These are phyloP conservation scores for Glaucopsyche alexis DNA, from an alignment of 2,888 invertebrate species.

Conservation along the genomic window DNA sequence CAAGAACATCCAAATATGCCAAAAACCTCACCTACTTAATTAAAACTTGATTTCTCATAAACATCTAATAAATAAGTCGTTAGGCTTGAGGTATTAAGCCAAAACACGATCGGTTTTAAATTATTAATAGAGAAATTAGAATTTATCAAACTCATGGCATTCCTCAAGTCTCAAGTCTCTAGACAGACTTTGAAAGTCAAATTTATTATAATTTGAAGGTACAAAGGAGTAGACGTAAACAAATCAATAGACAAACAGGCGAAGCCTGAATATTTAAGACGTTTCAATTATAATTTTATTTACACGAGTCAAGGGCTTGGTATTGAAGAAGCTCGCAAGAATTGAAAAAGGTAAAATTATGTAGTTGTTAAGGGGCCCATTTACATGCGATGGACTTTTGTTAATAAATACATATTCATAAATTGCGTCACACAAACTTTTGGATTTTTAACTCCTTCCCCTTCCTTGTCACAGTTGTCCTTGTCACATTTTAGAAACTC, in stretches of 20 bases:
- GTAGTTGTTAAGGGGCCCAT: no score
- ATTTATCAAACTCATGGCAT: conserved; percentile 21
- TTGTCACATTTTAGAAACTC: no score
- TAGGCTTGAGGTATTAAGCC: not conserved
- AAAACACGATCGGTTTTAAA: conserved; percentile 18
- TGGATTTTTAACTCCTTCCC: no score
- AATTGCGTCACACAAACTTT: no score
- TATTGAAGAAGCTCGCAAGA: not conserved
- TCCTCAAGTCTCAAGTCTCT: not conserved
- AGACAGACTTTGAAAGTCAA: conserved; percentile 27
- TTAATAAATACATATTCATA: no score
- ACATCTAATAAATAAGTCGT: not conserved
- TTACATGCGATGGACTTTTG: no score
- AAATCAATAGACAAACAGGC: conserved; percentile 6
- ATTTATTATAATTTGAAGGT: conserved; percentile 19
- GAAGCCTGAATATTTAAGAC: not conserved
- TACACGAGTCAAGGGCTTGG: not conserved
- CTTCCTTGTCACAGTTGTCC: no score
- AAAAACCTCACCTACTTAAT: no score
- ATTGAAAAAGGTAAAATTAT: no score
- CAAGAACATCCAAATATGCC: no score
- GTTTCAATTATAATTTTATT: conserved; percentile 10
- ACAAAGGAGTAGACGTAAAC: conserved; percentile 7
- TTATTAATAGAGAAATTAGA: conserved; percentile 13
- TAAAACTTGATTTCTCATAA: not conserved